A percentile compares a stretch with the other conserved stretches of the same genome.
Conservation (phyloP, 2,797 vertebrate genomes). For the Artibeus lituratus region DNA sequence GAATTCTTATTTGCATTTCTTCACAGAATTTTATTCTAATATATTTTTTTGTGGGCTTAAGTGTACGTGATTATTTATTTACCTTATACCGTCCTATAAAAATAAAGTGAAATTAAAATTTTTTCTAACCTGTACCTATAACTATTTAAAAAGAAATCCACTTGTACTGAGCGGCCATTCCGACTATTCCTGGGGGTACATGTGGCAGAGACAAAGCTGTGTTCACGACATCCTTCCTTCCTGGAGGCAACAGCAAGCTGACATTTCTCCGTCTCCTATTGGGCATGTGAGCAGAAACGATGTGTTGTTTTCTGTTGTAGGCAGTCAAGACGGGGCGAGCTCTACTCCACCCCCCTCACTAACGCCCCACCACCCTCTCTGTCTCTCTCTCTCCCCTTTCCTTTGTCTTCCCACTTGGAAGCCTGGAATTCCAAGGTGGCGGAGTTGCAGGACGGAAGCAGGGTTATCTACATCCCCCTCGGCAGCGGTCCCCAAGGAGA, state of each 20-base stretch:
- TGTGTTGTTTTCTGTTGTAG: background rate
- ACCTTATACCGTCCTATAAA: background rate
- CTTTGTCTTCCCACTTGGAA: background rate
- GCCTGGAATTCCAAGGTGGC: background rate
- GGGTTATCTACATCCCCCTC: background rate
- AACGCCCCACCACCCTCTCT: background rate
- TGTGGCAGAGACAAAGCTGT: background rate
- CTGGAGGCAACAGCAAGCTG: background rate
- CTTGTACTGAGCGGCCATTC: background rate
- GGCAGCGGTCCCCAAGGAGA: background rate
- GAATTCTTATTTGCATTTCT: constrained; percentile 14
- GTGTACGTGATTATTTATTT: background rate
- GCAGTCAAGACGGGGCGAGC: background rate
- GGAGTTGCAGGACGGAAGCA: background rate
- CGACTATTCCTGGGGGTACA: background rate
- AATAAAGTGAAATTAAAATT: background rate
- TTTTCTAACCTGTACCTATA: background rate
- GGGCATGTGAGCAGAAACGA: background rate
- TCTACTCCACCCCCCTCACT: background rate
- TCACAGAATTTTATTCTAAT: background rate
- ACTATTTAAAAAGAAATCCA: background rate
- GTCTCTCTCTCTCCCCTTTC: background rate
- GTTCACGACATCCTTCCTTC: background rate
- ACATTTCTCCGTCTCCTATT: background rate
- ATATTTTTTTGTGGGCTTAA: constrained; percentile 20